phyloP scores from a whole-genome alignment of 2,797 vertebrate species.

The Apogon hyalosoma region DNA sequence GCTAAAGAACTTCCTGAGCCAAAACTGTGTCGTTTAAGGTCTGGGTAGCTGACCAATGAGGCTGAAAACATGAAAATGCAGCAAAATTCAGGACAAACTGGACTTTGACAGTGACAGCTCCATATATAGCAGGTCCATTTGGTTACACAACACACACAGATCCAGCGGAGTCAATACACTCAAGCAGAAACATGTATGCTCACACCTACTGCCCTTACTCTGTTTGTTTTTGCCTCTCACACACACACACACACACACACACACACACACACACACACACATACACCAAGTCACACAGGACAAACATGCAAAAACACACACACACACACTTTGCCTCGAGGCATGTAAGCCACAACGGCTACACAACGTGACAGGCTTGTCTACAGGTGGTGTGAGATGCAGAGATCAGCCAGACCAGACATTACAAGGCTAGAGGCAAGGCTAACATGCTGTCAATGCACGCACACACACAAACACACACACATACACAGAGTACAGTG shows the following conservation, averaged over 20 bases:
- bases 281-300: background rate
- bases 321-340: slow-evolving; percentile 32
- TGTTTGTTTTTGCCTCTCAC: slow-evolving; percentile 2
- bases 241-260: slow-evolving; percentile 4
- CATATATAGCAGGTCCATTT: background rate
- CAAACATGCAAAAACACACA: slow-evolving; percentile 18
- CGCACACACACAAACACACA: slow-evolving; percentile 6
- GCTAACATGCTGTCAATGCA: slow-evolving; percentile 29
- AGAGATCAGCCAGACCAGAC: slow-evolving; percentile 53
- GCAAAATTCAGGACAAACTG: too few relatives aligned
- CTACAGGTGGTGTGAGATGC: slow-evolving; percentile 67
- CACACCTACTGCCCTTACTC: background rate
- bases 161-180: background rate
- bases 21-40: background rate
- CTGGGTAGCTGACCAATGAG: too few relatives aligned
- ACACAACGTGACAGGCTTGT: slow-evolving; percentile 55
- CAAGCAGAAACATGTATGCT: background rate
- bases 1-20: background rate
- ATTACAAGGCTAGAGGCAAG: slow-evolving; percentile 54
- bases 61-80: too few relatives aligned
- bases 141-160: background rate
- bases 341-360: slow-evolving; percentile 52
- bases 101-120: too few relatives aligned
- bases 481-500: slow-evolving; percentile 11
- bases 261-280: too few relatives aligned